Base-by-base conservation (phyloP, 1,140 invertebrate genomes). In the Eciton burchellii region DNA sequence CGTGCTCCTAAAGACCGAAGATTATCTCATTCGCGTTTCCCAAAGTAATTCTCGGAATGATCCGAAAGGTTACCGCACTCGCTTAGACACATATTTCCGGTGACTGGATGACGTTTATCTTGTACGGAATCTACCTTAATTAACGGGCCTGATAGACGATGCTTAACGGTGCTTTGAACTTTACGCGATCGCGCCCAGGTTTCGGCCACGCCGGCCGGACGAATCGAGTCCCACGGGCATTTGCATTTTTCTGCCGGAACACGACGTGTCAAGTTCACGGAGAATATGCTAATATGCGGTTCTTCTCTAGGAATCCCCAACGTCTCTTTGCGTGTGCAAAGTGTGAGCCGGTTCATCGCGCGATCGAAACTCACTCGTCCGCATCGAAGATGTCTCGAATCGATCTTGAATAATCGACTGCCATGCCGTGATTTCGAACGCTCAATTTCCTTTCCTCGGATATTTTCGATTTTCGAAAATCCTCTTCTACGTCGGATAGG, bases 201-300 rank as follows among this genome's bases (percentile, higher is more conserved):
- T 88, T 81, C 66, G 86, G 49, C 60, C 24, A 19, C 11, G 24
- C 24, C 54, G 21, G 35, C 52, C 54, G 62, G 24, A 41, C 14
- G 52, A 16, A 56, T 89, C 70, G 74, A 76, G 70, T 90, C 89
- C 81, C 88, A 90, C 88, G 86, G 56, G n/a, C 84, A 88, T 88
- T 89, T 89, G 77, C 88, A 88, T 87, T 88, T 83, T 85, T 87
- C 52, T 56, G 35, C 56, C 45, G 73, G 57, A 60, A 66, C n/a
- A n/a, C 49, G 68, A 41, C 24, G 65, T 54, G 49, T 79, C 59
- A 83, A 60, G 68, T 73, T 86, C 60, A 77, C 49, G 56, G 57
- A 8, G 79, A 85, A 41, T 85, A 77, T 84, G 82, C 35, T 81
- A 72, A 83, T 84, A n/a, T 62, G 47, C 3, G 12, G 63, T 1